A percentile compares a stretch with the other conserved stretches of the same genome.
Conservation (phyloP, 2,888 invertebrate genomes). For the Melinopterus prodromus region DNA sequence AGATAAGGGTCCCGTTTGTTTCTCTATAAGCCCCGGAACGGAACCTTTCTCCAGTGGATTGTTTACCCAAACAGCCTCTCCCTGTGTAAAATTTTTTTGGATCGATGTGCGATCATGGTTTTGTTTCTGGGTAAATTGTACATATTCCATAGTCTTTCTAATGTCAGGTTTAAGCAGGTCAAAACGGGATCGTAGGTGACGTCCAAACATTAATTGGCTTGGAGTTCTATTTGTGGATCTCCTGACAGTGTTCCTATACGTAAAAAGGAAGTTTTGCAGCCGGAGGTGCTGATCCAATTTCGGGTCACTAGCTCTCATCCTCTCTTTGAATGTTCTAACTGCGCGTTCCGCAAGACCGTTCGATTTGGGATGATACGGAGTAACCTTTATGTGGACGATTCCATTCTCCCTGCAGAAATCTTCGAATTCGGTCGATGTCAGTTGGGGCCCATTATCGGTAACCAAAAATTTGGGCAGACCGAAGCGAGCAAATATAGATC, state of each 20-base stretch:
- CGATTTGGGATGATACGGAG: not conserved
- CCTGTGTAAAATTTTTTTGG: not conserved
- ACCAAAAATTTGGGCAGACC: not conserved
- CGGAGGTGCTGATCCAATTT: not conserved
- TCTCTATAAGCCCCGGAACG: too few relatives aligned
- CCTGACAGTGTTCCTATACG: slow-evolving; percentile 10
- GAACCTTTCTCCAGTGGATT: too few relatives aligned
- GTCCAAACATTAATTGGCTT: slow-evolving; percentile 12
- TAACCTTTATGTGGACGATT: not conserved
- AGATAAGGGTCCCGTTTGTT: too few relatives aligned
- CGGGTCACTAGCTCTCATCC: not conserved
- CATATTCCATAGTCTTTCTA: not conserved
- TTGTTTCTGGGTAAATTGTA: not conserved
- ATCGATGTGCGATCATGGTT: slow-evolving; percentile 5
- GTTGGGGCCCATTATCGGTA: slow-evolving; percentile 7
- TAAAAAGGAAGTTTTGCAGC: not conserved
- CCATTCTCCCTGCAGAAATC: not conserved
- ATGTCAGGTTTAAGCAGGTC: not conserved
- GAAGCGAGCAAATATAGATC: not conserved
- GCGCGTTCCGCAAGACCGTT: not conserved
- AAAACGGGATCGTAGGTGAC: not conserved
- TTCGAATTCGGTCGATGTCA: too few relatives aligned
- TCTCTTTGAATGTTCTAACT: not conserved
- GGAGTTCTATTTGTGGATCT: not conserved
- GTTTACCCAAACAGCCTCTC: not conserved